Percentiles rank a stretch among this genome's conserved stretches.
phyloP scores from a whole-genome alignment of 2,113 vertebrate species.

The Stegastes partitus region DNA sequence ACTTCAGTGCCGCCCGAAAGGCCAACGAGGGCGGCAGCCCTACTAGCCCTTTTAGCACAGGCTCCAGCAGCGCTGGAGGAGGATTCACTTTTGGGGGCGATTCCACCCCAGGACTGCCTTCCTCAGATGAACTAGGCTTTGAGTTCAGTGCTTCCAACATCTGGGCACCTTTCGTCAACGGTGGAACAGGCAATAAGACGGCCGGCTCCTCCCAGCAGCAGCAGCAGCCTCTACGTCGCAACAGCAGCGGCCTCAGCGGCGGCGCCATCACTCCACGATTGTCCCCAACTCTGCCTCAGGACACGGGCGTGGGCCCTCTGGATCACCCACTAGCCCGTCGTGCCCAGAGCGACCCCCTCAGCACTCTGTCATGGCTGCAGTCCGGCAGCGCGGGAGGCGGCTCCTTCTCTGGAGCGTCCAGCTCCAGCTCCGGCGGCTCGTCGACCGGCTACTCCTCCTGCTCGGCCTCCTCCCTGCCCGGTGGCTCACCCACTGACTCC shows the following conservation, averaged over 20 bases:
- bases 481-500: constrained; percentile 89
- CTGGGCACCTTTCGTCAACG: constrained; percentile 91
- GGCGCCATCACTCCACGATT: constrained; percentile 86
- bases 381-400: constrained; percentile 80
- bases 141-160: constrained; percentile 90
- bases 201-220: constrained; percentile 76
- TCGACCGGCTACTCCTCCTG: constrained; percentile 91
- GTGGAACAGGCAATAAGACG: constrained; percentile 67
- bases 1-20: constrained; percentile 81
- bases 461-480: constrained; percentile 89
- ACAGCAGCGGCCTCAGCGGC: constrained; percentile 86
- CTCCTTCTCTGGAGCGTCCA: constrained; percentile 89
- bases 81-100: constrained; percentile 88
- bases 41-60: constrained; percentile 86
- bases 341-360: constrained; percentile 91
- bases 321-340: constrained; percentile 91
- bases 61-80: constrained; percentile 81
- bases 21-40: constrained; percentile 88
- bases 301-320: constrained; percentile 74
- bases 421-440: constrained; percentile 84
- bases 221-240: constrained; percentile 82
- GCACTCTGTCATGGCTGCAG: constrained; percentile 91
- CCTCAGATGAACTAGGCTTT: constrained; percentile 90
- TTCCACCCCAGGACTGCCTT: constrained; percentile 72
- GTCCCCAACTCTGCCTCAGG: constrained; percentile 85